Evolutionary conservation across 2,113 vertebrate species (phyloP).

Genomic region (Protobothrops mucrosquamatus): DNA sequence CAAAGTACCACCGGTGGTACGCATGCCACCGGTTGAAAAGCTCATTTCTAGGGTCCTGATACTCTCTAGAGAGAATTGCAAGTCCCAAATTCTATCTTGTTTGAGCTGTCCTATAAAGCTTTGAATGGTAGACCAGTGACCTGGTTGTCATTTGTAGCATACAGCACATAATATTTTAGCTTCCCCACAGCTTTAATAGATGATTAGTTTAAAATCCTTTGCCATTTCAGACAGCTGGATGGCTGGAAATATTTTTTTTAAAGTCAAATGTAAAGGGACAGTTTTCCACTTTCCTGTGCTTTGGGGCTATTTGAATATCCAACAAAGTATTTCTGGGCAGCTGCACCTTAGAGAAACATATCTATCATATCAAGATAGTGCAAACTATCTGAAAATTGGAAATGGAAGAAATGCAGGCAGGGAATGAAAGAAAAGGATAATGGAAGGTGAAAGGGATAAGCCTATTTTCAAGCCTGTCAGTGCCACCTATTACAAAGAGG

Average conservation of each 20-base stretch:
- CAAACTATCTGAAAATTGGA: background rate
- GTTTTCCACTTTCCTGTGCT: background rate
- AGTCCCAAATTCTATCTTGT: background rate
- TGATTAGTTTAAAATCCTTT: background rate
- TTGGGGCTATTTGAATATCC: background rate
- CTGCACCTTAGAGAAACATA: background rate
- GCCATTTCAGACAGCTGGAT: background rate
- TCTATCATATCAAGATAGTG: background rate
- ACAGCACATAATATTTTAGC: background rate
- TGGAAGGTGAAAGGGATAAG: background rate
- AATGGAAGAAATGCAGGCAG: background rate
- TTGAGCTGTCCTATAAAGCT: background rate
- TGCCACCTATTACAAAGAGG: background rate
- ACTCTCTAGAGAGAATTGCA: background rate
- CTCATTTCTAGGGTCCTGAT: too few species aligned
- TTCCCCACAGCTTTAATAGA: background rate
- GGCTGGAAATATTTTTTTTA: background rate
- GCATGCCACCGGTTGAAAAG: too few species aligned
- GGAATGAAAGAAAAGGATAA: background rate
- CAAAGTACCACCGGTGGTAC: too few species aligned
- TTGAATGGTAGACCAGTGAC: background rate
- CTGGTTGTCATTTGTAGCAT: background rate
- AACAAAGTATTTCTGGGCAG: background rate
- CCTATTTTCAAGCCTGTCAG: background rate
- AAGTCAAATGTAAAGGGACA: background rate